Conservation (phyloP, 2,888 invertebrate species). For the Trichogramma dendrolimi region DNA sequence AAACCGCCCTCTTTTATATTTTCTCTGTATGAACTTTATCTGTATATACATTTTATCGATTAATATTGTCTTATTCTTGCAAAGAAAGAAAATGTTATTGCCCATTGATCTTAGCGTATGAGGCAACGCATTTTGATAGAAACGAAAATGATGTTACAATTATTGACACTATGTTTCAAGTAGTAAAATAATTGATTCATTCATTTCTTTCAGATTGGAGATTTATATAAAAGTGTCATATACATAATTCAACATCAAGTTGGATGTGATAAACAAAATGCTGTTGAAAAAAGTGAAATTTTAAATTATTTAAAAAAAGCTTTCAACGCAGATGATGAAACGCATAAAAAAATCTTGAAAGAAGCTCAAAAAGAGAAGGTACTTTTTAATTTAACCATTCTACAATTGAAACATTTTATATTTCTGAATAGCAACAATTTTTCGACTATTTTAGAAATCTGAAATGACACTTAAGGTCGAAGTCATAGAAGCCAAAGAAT, state of each 20-base stretch:
- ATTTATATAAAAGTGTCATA: slow-evolving; percentile 77
- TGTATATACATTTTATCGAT: no score
- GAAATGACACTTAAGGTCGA: slow-evolving; percentile 79
- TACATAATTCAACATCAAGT: slow-evolving; percentile 81
- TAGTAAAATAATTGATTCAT: no score
- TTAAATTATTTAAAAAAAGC: slow-evolving; percentile 76
- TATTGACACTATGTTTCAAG: no score
- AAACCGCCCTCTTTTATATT: no score
- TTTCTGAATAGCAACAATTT: not conserved
- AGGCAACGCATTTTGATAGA: no score
- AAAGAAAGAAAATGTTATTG: no score
- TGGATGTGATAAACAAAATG: slow-evolving; percentile 70
- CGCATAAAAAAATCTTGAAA: slow-evolving; percentile 67
- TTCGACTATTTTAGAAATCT: slow-evolving; percentile 59
- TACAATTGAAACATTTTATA: not conserved
- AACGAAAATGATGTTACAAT: no score
- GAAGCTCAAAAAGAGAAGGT: slow-evolving; percentile 70
- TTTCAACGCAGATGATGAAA: slow-evolving; percentile 71
- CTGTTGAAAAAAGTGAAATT: slow-evolving; percentile 65
- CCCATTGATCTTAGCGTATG: no score
- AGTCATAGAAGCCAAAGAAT: slow-evolving; percentile 79
- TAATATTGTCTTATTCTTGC: no score
- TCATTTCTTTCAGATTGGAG: slow-evolving; percentile 65
- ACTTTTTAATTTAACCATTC: slow-evolving; percentile 1
- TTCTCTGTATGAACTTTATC: no score